These are phyloP conservation scores for Cantharis rufa DNA, from an alignment of 2,888 invertebrate genomes.

Conservation along the genomic window DNA sequence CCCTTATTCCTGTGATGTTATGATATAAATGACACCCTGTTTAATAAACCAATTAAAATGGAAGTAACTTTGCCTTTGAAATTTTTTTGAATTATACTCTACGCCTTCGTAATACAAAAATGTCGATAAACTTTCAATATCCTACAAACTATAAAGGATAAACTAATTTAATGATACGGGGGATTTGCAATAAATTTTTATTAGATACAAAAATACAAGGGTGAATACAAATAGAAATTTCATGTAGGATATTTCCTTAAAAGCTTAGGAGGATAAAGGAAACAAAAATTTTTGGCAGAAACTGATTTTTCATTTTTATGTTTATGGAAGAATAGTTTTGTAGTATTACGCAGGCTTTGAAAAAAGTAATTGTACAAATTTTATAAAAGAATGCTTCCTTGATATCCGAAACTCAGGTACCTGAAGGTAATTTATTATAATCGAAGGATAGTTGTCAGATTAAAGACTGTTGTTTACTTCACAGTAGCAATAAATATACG, in stretches of 20 bases:
- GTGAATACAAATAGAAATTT: background rate
- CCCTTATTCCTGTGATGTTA: background rate
- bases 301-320: background rate
- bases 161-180: background rate
- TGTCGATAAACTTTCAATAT: background rate
- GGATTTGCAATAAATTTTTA: background rate
- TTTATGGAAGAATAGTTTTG: background rate
- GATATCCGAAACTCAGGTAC: background rate
- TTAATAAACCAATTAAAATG: background rate
- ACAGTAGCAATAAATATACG: constrained; percentile 4
- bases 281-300: background rate
- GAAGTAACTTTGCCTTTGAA: background rate
- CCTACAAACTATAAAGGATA: background rate
- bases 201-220: background rate
- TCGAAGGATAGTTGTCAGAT: background rate
- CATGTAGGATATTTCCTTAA: background rate
- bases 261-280: background rate
- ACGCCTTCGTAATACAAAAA: background rate
- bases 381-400: background rate
- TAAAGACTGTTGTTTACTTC: constrained; percentile 1
- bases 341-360: background rate
- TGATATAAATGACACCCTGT: background rate
- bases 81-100: background rate
- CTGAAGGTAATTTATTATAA: background rate
- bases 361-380: background rate